A percentile compares a stretch with the other conserved stretches of the same genome.
phyloP scores from a whole-genome alignment of 2,797 vertebrate genomes.

The Trachops cirrhosus region DNA sequence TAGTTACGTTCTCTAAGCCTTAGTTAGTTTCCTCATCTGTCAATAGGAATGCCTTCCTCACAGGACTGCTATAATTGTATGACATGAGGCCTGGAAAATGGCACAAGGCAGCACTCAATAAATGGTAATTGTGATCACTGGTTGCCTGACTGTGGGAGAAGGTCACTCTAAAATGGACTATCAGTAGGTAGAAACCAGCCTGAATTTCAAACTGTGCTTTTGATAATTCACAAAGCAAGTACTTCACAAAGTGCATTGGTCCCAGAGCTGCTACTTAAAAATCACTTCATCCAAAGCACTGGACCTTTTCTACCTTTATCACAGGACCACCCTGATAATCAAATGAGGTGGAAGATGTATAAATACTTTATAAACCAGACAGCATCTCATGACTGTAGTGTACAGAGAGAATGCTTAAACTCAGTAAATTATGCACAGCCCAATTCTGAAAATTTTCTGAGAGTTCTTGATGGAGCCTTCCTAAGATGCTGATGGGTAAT shows the following conservation, averaged over 20 bases:
- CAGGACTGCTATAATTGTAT: background rate
- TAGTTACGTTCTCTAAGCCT: background rate
- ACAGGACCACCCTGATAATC: background rate
- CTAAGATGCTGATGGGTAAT: background rate
- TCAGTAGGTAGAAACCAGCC: constrained; percentile 16
- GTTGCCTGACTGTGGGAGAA: background rate
- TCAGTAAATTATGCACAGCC: background rate
- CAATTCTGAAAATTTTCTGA: constrained; percentile 24
- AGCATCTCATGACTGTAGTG: background rate
- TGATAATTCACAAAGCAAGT: background rate
- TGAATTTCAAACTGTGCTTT: constrained; percentile 5
- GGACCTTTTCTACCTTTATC: background rate
- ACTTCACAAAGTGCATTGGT: constrained; percentile 23
- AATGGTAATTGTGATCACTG: background rate
- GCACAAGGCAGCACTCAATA: background rate
- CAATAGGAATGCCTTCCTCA: background rate
- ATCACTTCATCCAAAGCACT: background rate
- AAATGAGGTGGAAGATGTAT: background rate
- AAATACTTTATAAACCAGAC: background rate
- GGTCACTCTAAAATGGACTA: constrained; percentile 4
- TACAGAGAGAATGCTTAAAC: background rate
- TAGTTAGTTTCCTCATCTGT: constrained; percentile 11
- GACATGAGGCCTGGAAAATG: background rate
- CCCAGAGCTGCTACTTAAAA: background rate
- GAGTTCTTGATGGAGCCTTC: background rate